Percentiles rank a stretch among this genome's conserved stretches.
phyloP scores from a whole-genome alignment of 2,113 vertebrate species.

The Bubalus kerabau region DNA sequence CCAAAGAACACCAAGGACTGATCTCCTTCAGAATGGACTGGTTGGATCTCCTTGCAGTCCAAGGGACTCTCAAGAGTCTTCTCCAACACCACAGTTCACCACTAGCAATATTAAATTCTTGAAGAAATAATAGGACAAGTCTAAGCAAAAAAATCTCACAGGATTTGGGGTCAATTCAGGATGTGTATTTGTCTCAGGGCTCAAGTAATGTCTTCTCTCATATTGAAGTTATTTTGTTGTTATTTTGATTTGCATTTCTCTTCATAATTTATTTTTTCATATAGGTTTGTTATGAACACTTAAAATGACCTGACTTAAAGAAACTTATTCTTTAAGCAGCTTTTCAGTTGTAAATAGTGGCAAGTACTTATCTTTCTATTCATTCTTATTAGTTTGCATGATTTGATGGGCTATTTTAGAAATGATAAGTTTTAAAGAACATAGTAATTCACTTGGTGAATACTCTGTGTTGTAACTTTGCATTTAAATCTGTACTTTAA shows the following conservation, averaged over 20 bases:
- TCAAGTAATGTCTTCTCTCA: not conserved
- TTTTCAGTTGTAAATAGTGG: not conserved
- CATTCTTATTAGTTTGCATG: not conserved
- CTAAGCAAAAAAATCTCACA: not conserved
- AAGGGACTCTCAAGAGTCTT: too few species aligned
- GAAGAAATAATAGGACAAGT: not conserved
- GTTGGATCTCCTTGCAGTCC: too few species aligned
- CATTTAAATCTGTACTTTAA: not conserved
- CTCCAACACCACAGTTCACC: too few species aligned
- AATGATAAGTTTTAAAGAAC: not conserved
- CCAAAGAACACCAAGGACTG: too few species aligned
- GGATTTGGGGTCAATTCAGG: not conserved
- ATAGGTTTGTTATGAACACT: not conserved
- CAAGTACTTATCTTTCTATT: not conserved
- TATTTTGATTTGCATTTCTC: not conserved
- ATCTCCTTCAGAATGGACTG: too few species aligned
- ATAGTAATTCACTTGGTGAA: not conserved
- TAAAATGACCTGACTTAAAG: not conserved
- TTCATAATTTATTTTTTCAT: not conserved
- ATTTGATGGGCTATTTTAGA: not conserved
- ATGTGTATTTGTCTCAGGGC: slow-evolving; percentile 6
- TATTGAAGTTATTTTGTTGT: not conserved
- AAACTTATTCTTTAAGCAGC: not conserved
- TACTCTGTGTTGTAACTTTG: not conserved
- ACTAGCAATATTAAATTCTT: not conserved